Base-by-base conservation (phyloP, 2,888 invertebrate genomes). In the Macaria notata region DNA sequence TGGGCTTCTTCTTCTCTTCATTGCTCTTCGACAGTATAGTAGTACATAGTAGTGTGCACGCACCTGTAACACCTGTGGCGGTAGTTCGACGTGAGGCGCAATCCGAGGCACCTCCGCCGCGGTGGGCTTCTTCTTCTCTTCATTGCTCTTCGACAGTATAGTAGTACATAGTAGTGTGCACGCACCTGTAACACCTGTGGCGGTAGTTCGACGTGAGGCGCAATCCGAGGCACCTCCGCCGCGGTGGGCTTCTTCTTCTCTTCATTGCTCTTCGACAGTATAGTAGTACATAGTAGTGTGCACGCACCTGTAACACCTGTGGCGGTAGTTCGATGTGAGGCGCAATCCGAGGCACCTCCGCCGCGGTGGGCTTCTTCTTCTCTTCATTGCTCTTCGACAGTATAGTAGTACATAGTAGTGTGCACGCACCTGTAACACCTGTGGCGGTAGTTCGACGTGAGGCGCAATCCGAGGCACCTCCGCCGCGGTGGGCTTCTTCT, bases 61-160 rank as follows among this genome's bases (percentile, higher is more conserved):
- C 2, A 63, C 97, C 94, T 97, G 96, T 66, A 97, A 90, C 68
- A 97, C 96, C 93, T 97, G 96, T 59, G 96, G 95, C 59, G 97
- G 97, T 57, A 97, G 94, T 80, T 97, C 97, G 69, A 96, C 94
- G 66, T 88, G 81, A 56, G 93, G 92, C 70, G 93, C 86, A 76
- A 93, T 86, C 65, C 92, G 76, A 63, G 92, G 84, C 76, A 92
- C 88, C 65, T 91, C 90, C 68, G 91, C 70, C 70, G 88, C 83
- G 51, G 78, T 58, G 49, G 88, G 79, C 72, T 86, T 86, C 81
- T 87, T 88, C 77, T 86, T 86, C 67, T 88, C 85, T 59, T 89
- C 88, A 84, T 88, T 79, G 45, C 51, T 59, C 61, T 90, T 91
- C 68, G 86, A 84, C 66, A 88, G 88, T n/a, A n/a, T n/a, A n/a